Percentiles rank a stretch among this genome's conserved stretches.
Conservation (phyloP, 2,113 vertebrate species). For the human (Homo sapiens) region GRCh38 chrX:43663501-43664000, state of each 20-base stretch:
- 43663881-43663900: constrained; percentile 2
- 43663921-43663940: background rate
- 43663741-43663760: background rate
- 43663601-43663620: background rate
- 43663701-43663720: constrained; percentile 12
- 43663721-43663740: constrained; percentile 1
- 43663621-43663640: background rate
- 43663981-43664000: background rate
- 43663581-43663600: background rate
- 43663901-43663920: constrained; percentile 10
- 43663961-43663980: background rate
- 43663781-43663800: background rate
- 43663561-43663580: background rate
- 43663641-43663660: background rate
- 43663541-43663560: background rate
- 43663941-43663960: background rate
- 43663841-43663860: background rate
- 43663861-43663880: background rate
- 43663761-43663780: constrained; percentile 51
- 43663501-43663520: background rate
- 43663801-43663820: background rate
- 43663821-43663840: constrained; percentile 13
- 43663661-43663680: constrained; percentile 39
- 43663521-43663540: constrained; percentile 12
- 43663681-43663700: background rate